Evolutionary conservation across 2,888 invertebrate species (phyloP).

Genomic region (Dasysyrphus albostriatus): DNA sequence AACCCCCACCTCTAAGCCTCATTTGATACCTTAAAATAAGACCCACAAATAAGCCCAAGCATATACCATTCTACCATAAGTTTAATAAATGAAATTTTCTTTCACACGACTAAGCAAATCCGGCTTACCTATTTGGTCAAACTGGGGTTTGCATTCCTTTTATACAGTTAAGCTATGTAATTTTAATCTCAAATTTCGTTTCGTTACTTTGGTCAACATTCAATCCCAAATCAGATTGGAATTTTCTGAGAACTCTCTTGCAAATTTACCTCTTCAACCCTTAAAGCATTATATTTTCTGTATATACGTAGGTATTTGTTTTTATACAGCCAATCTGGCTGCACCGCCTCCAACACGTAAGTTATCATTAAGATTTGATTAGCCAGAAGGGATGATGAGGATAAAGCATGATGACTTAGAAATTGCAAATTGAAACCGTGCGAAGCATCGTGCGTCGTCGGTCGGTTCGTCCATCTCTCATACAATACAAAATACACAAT

Average conservation of each 20-base stretch:
- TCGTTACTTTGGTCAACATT: slow-evolving; percentile 45
- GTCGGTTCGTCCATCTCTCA: slow-evolving; percentile 24
- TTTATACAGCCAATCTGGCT: slow-evolving; percentile 43
- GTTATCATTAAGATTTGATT: slow-evolving; percentile 72
- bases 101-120: slow-evolving; percentile 73
- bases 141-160: slow-evolving; percentile 20
- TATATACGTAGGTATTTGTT: background rate
- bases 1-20: background rate
- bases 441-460: slow-evolving; percentile 7
- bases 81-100: slow-evolving; percentile 52
- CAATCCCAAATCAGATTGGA: slow-evolving; percentile 13
- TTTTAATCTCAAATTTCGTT: slow-evolving; percentile 48
- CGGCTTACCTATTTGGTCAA: slow-evolving; percentile 67
- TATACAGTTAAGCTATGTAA: slow-evolving; percentile 16
- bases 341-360: slow-evolving; percentile 50
- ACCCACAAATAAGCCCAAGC: background rate
- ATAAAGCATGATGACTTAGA: background rate
- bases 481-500: slow-evolving; percentile 7
- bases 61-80: background rate
- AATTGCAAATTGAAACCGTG: slow-evolving; percentile 67
- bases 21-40: background rate
- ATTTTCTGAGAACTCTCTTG: slow-evolving; percentile 30
- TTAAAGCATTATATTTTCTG: background rate
- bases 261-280: slow-evolving; percentile 8
- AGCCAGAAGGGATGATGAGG: slow-evolving; percentile 42